Percentiles rank a stretch among this genome's conserved stretches.
phyloP scores from a whole-genome alignment of 2,113 vertebrate species.

The Microtus richardsoni region DNA sequence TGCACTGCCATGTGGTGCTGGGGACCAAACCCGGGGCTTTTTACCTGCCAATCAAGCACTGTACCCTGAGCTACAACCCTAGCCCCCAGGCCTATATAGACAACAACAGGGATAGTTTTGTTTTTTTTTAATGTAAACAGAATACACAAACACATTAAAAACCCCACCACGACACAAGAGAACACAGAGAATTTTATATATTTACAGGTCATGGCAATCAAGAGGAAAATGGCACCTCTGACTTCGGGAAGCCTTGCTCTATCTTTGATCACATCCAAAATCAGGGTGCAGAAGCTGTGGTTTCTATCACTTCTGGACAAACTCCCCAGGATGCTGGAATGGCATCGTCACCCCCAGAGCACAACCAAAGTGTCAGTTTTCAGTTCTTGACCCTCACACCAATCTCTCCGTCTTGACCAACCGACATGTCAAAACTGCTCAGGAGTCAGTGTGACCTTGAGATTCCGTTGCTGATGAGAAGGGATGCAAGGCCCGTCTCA shows the following conservation, averaged over 20 bases:
- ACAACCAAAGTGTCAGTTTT: background rate
- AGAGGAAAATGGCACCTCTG: slow-evolving; percentile 29
- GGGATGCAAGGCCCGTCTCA: background rate
- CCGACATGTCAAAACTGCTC: slow-evolving; percentile 1
- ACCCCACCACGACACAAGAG: slow-evolving; percentile 55
- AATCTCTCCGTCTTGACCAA: background rate
- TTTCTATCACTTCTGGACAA: background rate
- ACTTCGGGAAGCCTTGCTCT: background rate
- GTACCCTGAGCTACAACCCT: background rate
- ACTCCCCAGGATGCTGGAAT: slow-evolving; percentile 8
- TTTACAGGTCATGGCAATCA: slow-evolving; percentile 69
- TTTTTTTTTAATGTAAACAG: slow-evolving; percentile 83
- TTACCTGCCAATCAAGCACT: background rate
- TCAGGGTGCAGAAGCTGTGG: background rate
- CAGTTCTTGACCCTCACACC: background rate
- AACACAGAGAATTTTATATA: slow-evolving; percentile 62
- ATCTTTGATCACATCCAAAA: background rate
- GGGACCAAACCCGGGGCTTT: background rate
- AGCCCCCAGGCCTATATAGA: background rate
- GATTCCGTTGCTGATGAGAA: background rate
- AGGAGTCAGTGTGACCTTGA: background rate
- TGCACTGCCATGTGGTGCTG: background rate
- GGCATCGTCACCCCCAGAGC: background rate
- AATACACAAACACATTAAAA: slow-evolving; percentile 77
- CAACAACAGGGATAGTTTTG: slow-evolving; percentile 40